Percentiles rank a stretch among this genome's conserved stretches.
Evolutionary conservation across 1,140 invertebrate genomes (phyloP).

Genomic region (Sitodiplosis mosellana): DNA sequence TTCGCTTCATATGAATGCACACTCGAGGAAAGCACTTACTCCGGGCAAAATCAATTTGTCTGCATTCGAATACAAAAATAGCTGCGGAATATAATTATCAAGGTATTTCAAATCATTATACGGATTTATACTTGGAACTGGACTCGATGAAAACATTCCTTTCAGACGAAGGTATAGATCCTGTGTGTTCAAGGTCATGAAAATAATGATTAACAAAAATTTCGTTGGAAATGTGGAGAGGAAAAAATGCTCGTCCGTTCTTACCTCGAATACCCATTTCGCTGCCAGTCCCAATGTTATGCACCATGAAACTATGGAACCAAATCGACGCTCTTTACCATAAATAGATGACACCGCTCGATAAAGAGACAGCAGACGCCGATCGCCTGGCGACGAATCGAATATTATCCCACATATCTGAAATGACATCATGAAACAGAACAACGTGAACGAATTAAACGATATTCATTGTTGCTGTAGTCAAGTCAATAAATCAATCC

Average conservation of each 20-base stretch:
- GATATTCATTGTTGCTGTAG: not conserved
- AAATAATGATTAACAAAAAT: not conserved
- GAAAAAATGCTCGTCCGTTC: constrained; percentile 5
- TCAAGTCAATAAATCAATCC: not conserved
- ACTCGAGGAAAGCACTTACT: constrained; percentile 16
- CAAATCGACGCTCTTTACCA: constrained; percentile 30
- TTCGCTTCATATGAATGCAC: too few relatives aligned
- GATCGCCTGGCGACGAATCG: constrained; percentile 51
- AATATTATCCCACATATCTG: constrained; percentile 53
- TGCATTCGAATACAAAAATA: constrained; percentile 54
- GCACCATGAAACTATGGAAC: constrained; percentile 31
- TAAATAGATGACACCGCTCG: constrained; percentile 40
- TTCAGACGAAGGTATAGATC: not conserved
- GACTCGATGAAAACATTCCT: constrained; percentile 6
- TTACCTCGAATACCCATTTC: constrained; percentile 10
- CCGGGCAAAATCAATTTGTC: constrained; percentile 39
- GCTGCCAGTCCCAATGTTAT: constrained; percentile 19
- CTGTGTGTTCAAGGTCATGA: not conserved
- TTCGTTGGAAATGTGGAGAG: not conserved
- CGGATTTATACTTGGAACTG: constrained; percentile 23
- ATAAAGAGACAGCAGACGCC: constrained; percentile 33
- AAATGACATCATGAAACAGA: constrained; percentile 12
- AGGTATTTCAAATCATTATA: constrained; percentile 28
- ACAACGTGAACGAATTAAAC: not conserved
- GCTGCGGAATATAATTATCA: constrained; percentile 37